Evolutionary conservation across 1,140 invertebrate species (phyloP).

Genomic region (Liolophura sinensis): DNA sequence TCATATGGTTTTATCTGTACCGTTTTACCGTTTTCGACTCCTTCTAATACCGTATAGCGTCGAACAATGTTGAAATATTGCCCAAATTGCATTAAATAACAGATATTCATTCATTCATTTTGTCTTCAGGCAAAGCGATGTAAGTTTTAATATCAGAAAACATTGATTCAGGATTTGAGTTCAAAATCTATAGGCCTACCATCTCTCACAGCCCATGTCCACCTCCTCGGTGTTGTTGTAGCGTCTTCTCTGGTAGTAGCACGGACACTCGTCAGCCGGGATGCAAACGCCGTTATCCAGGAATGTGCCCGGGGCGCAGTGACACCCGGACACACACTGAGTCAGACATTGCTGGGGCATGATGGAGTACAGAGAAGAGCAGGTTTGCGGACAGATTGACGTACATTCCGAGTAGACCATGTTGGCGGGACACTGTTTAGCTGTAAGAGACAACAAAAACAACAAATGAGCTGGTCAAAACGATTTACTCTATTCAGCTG

Average conservation of each 20-base stretch:
- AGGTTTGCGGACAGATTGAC: constrained; percentile 72
- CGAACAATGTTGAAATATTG: too few species aligned
- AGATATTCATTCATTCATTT: constrained; percentile 1
- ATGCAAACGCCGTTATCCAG: constrained; percentile 24
- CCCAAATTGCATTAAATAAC: background rate
- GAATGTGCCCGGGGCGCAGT: constrained; percentile 20
- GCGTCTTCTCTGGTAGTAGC: constrained; percentile 20
- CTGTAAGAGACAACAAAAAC: constrained; percentile 1
- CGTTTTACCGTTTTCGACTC: too few species aligned
- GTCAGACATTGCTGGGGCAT: background rate
- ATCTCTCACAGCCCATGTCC: constrained; percentile 30
- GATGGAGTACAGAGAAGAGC: constrained; percentile 44
- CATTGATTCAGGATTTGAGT: too few species aligned
- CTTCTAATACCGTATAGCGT: too few species aligned
- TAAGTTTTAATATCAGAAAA: background rate
- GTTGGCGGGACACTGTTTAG: constrained; percentile 53
- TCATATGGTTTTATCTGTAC: too few species aligned
- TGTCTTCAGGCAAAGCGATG: background rate
- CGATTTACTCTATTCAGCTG: too few species aligned
- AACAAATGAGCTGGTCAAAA: too few species aligned
- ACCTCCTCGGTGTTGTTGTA: constrained; percentile 17
- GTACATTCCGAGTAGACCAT: constrained; percentile 74
- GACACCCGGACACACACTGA: constrained; percentile 27
- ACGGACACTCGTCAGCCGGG: constrained; percentile 24
- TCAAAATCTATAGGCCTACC: constrained; percentile 27